Conservation (phyloP, 2,113 vertebrate species). For the Serinus canaria region DNA sequence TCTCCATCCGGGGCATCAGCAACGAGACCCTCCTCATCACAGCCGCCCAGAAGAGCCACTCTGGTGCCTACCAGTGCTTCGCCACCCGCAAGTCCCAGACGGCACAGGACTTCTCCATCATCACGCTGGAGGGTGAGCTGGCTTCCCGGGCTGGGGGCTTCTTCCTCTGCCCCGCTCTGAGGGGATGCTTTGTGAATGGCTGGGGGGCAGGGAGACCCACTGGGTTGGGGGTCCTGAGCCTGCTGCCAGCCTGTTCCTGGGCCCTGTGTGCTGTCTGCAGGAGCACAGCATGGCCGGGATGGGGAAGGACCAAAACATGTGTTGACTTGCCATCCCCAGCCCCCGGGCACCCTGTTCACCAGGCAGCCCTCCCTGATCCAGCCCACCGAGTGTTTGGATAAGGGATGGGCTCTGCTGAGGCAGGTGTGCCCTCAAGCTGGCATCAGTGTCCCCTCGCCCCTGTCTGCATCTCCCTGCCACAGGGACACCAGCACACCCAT, state of each 20-base stretch:
- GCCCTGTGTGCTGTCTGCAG: rapidly evolving
- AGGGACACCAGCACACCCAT: rapidly evolving
- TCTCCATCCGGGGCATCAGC: constrained; percentile 94
- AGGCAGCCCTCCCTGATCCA: neutral
- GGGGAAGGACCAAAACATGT: neutral
- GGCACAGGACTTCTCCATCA: constrained; percentile 95
- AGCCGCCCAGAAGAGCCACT: constrained; percentile 95
- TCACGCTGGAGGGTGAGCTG: constrained; percentile 89
- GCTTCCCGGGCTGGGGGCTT: neutral
- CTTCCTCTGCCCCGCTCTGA: neutral
- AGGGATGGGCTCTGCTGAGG: neutral
- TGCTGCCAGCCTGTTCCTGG: neutral
- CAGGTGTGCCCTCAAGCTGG: neutral
- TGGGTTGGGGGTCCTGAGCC: neutral
- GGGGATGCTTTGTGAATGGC: neutral
- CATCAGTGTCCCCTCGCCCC: rapidly evolving
- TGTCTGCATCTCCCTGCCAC: neutral
- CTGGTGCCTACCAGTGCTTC: constrained; percentile 96
- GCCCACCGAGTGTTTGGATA: rapidly evolving
- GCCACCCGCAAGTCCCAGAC: constrained; percentile 93
- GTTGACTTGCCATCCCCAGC: neutral
- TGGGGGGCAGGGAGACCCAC: rapidly evolving
- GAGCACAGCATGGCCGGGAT: rapidly evolving
- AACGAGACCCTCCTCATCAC: constrained; percentile 96
- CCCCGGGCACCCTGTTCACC: neutral